Percentiles rank a stretch among this genome's conserved stretches.
phyloP scores from a whole-genome alignment of 2,113 vertebrate species.

The Picathartes gymnocephalus region DNA sequence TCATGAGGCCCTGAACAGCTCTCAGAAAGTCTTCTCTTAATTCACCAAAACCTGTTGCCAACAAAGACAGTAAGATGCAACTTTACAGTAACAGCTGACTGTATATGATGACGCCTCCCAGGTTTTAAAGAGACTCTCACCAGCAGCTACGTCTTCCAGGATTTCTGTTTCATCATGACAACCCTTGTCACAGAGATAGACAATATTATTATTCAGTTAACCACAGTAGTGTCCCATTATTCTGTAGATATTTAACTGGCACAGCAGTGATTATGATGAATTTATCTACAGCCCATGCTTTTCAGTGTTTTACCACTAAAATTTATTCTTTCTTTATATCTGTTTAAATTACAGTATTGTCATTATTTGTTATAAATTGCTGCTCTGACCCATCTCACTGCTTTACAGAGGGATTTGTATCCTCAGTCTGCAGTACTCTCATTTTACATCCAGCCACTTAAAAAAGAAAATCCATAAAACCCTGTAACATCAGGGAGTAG shows the following conservation, averaged over 20 bases:
- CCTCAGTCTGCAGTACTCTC: not conserved
- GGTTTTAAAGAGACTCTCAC: not conserved
- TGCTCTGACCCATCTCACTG: not conserved
- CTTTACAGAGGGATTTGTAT: not conserved
- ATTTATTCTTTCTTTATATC: not conserved
- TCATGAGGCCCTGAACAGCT: not conserved
- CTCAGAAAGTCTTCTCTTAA: not conserved
- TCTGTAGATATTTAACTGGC: slow-evolving; percentile 28
- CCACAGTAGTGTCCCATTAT: not conserved
- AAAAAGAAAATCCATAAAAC: not conserved
- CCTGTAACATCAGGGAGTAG: not conserved
- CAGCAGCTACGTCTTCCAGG: not conserved
- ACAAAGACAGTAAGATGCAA: not conserved
- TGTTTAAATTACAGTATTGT: not conserved
- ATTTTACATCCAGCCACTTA: not conserved
- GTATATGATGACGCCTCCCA: not conserved
- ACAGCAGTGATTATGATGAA: slow-evolving; percentile 10
- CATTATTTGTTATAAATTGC: not conserved
- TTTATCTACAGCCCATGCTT: not conserved
- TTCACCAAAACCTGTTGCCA: not conserved
- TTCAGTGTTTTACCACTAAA: not conserved
- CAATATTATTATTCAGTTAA: not conserved
- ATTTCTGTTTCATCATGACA: not conserved
- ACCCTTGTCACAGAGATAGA: not conserved
- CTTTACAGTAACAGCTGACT: not conserved